phyloP scores from a whole-genome alignment of 2,888 invertebrate species.

The Ischnus inquisitorius region DNA sequence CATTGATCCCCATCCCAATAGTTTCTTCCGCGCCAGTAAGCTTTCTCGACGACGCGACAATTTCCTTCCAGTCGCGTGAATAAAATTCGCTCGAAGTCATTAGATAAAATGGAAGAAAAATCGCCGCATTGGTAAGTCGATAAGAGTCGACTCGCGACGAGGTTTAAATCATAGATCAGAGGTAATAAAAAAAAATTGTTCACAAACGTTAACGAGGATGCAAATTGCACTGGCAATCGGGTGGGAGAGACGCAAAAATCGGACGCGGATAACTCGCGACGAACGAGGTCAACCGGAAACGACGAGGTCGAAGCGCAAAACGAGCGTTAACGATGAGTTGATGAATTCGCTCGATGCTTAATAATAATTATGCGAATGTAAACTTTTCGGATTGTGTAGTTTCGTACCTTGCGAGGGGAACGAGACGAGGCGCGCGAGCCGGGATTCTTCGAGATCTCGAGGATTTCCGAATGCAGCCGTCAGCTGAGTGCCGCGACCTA shows the following conservation, averaged over 20 bases:
- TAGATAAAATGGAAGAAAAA: no score
- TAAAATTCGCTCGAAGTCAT: no score
- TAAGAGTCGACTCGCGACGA: neutral
- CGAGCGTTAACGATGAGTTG: neutral
- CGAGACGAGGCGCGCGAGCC: slow-evolving; percentile 23
- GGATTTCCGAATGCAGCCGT: slow-evolving; percentile 79
- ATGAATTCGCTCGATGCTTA: neutral
- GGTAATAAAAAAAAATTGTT: neutral
- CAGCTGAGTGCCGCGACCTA: slow-evolving; percentile 82
- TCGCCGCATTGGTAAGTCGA: no score
- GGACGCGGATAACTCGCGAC: neutral
- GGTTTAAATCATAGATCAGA: neutral
- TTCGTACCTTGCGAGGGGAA: slow-evolving; percentile 58
- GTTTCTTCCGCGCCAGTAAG: neutral
- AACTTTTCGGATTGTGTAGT: slow-evolving; percentile 11
- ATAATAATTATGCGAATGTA: neutral
- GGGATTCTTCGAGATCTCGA: slow-evolving; percentile 71
- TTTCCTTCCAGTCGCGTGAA: no score
- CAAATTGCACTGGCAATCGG: neutral
- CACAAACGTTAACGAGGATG: neutral
- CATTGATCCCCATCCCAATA: no score
- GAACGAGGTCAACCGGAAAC: slow-evolving; percentile 18
- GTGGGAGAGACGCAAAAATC: neutral
- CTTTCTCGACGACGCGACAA: neutral
- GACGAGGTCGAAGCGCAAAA: neutral